These are phyloP conservation scores for Silvanus unidentatus DNA, from an alignment of 2,888 invertebrate species.

Conservation along the genomic window DNA sequence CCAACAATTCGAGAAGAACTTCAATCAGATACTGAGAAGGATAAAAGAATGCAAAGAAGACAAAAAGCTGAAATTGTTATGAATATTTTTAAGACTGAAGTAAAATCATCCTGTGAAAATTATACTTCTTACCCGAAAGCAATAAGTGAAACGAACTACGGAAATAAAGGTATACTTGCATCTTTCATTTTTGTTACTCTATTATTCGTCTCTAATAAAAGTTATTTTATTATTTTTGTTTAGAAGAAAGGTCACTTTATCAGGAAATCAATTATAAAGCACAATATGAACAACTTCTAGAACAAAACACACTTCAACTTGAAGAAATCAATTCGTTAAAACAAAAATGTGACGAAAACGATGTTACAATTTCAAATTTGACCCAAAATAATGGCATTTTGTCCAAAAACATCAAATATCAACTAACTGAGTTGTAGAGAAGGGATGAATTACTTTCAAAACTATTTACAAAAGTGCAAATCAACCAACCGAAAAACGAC, in stretches of 20 bases:
- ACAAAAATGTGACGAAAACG: neutral
- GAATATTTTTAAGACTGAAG: no score
- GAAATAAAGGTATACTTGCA: neutral
- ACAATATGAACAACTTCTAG: no score
- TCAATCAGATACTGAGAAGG: neutral
- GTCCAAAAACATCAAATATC: neutral
- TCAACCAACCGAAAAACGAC: neutral
- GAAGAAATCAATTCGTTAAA: neutral
- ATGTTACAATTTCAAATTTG: neutral
- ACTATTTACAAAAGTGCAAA: slow-evolving; percentile 1
- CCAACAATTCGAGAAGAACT: neutral
- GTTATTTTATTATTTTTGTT: neutral
- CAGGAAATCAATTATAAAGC: no score
- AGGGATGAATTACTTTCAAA: neutral
- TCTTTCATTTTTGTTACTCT: neutral
- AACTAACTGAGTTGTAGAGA: neutral
- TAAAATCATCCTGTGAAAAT: neutral
- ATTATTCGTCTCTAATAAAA: neutral
- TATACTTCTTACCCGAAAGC: no score
- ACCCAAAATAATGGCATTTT: neutral
- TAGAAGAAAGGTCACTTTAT: neutral
- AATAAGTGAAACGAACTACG: neutral
- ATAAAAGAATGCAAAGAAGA: neutral
- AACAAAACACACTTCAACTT: no score
- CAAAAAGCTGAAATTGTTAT: neutral